Base-by-base conservation (phyloP, 2,113 vertebrate species). In the Hiodon tergisus region DNA sequence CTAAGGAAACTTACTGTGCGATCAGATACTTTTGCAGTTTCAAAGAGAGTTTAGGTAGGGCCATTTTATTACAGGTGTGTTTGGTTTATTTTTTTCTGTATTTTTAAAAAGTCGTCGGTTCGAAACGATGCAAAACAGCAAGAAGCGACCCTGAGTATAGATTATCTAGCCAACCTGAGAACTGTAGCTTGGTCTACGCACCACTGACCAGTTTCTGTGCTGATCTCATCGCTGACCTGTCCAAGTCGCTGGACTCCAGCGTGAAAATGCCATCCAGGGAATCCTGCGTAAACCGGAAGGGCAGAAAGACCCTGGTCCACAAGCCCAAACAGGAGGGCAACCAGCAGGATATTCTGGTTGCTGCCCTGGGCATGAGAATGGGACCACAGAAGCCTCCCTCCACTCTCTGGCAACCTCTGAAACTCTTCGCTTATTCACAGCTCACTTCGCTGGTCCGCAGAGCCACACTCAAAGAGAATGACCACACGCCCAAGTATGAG, bases 341-440 rank as follows among this genome's bases (percentile, higher is more conserved):
- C 63, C 96, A 97, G 80, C 95, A 92, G 87, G 94, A 95, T 74
- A 89, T 99, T 50, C 82, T 98, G 91, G 91, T 93, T 50, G 94
- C 96, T 54, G 95, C 96, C 62, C 78, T 99, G 87, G 95, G 95
- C 81, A 94, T 98, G 94, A 95, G 95, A 84, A 94, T 97, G 91
- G 94, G 94, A 74, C 89, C 96, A 87, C 94, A 91, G 87, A 98
- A 99, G 91, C 93, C 96, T 70, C 87, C 89, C 6, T 88, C 89
- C 77, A 83, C 88, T 47, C 85, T 91, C 81, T 99, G 96, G 97
- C 93, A 95, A 91, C 97, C 97, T 90, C 94, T 99, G 81, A 94
- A 96, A 94, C 94, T 96, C 86, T 99, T 99, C 94, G 96, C 95
- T 93, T 96, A 97, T 96, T 99, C 96, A 4, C 97, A 99, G 97